Evolutionary conservation across 2,113 vertebrate genomes (phyloP), one percentile per base, ranked within the genome.

Genomic region (Pavo muticus): DNA sequence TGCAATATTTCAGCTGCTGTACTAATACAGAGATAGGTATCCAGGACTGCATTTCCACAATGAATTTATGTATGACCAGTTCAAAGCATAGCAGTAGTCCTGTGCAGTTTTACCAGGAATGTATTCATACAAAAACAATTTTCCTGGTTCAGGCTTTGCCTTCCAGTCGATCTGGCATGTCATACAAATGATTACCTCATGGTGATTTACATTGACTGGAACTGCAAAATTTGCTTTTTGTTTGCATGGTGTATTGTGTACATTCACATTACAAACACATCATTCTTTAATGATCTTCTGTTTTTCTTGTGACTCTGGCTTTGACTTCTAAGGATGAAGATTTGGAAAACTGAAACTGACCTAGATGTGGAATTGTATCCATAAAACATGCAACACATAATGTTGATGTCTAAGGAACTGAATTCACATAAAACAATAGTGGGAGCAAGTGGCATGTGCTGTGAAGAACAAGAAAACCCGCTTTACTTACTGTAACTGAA

Each of bases 391-490:
- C 5, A 39, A 35, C 24, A n/a, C 79, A 65, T 71, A 54, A 14
- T 77, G 30, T 37, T 68, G 6, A 74, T 91, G 37, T 52, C 87
- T 94, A 92, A 88, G 42, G 88, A 90, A 57, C 68, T 81, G 77
- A 82, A 78, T 93, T 85, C 80, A n/a, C 47, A 37, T 94, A 88
- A 90, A 93, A 67, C 11, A 57, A 48, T 77, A 80, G 81, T 78
- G 56, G 90, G 90, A 90, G 54, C 37, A 80, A 71, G 59, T 72
- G 20, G 69, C 50, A 89, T 75, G 30, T 95, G 39, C 32, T 90
- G 63, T 0, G 76, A 70, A 69, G 70, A 91, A 77, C 27, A 4
- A 52, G 76, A 64, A 73, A 71, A 87, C 65, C 37, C 84, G 32
- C 90, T 91, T 50, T 84, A 74, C 21, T 77, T 78, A 15, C n/a